Evolutionary conservation across 2,113 vertebrate species (phyloP).

Genomic region (Eidolon helvum): DNA sequence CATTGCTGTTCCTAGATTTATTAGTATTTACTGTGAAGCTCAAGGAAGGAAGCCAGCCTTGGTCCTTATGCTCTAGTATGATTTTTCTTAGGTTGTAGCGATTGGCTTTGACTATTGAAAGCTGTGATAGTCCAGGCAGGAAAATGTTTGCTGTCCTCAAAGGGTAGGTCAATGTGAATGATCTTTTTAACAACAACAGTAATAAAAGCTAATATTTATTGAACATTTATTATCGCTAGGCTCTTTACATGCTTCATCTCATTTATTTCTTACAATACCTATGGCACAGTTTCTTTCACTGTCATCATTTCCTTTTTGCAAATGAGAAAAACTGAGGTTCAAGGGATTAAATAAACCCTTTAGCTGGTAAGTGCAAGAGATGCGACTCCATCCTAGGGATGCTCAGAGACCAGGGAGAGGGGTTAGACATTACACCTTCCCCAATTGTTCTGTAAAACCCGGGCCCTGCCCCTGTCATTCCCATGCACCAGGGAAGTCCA

Average conservation of each 20-base stretch:
- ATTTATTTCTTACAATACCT: background rate
- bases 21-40: background rate
- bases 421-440: background rate
- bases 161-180: background rate
- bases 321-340: constrained; percentile 14
- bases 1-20: background rate
- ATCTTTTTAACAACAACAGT: background rate
- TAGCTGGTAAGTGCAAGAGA: background rate
- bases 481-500: background rate
- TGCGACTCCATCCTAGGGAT: background rate
- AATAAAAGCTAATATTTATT: background rate
- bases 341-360: background rate
- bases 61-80: background rate
- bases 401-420: background rate
- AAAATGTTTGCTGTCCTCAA: background rate
- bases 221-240: background rate
- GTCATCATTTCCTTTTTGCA: constrained; percentile 23
- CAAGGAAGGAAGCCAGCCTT: background rate
- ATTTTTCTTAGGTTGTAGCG: background rate
- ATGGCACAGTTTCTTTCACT: background rate
- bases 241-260: background rate
- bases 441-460: background rate
- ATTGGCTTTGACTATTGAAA: background rate
- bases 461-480: rapidly evolving
- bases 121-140: background rate